Conservation (phyloP, 2,797 vertebrate genomes). For the Chaetophractus vellerosus region DNA sequence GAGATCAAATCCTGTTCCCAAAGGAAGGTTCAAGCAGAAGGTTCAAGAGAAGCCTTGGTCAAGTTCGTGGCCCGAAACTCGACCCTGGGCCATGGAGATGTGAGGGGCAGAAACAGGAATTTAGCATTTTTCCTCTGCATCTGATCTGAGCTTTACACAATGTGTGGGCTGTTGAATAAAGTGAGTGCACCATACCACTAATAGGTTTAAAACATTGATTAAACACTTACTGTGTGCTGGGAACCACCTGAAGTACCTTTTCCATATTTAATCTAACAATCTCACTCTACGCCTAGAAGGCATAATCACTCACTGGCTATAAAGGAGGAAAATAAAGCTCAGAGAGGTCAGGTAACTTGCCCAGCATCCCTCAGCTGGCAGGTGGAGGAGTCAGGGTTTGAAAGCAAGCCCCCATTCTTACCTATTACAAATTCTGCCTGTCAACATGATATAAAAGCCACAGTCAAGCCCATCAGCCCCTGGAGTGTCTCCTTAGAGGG, state of each 20-base stretch:
- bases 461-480: not conserved
- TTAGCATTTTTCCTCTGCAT: not conserved
- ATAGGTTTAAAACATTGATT: not conserved
- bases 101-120: not conserved
- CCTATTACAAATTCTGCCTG: not conserved
- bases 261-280: not conserved
- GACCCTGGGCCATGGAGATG: no score
- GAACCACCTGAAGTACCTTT: not conserved
- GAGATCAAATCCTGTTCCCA: not conserved
- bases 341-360: not conserved
- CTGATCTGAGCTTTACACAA: not conserved
- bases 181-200: not conserved
- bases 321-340: not conserved
- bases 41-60: not conserved
- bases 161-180: not conserved
- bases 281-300: not conserved
- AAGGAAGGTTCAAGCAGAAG: not conserved
- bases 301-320: not conserved
- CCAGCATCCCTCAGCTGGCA: not conserved
- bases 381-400: not conserved
- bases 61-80: not conserved
- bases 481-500: not conserved
- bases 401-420: not conserved
- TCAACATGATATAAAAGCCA: not conserved
- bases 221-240: not conserved